A percentile compares a stretch with the other conserved stretches of the same genome.
phyloP scores from a whole-genome alignment of 2,113 vertebrate species.

The Alosa alosa region DNA sequence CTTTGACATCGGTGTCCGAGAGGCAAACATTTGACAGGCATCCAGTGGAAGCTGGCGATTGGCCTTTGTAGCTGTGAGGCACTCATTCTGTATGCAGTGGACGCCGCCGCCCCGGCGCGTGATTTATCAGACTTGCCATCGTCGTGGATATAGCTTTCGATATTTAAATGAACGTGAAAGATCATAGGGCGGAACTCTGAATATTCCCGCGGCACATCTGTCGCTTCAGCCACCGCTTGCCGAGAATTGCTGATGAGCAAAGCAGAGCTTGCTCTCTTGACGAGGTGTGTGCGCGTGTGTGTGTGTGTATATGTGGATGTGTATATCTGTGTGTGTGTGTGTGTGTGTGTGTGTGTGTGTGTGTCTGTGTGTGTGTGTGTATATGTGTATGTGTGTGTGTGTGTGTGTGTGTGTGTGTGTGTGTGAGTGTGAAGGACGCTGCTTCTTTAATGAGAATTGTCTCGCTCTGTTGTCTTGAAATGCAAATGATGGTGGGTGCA shows the following conservation, averaged over 20 bases:
- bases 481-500: background rate
- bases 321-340: background rate
- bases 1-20: slow-evolving; percentile 1
- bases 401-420: background rate
- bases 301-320: background rate
- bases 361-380: background rate
- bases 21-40: slow-evolving; percentile 11
- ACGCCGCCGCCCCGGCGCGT: slow-evolving; percentile 46
- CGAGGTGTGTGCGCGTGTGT: no score
- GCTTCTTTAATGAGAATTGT: slow-evolving; percentile 18
- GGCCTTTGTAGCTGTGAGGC: background rate
- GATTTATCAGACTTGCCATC: slow-evolving; percentile 66
- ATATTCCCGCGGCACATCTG: slow-evolving; percentile 53
- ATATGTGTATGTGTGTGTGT: background rate
- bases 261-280: background rate
- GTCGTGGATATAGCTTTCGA: slow-evolving; percentile 51
- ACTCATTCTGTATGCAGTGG: slow-evolving; percentile 58
- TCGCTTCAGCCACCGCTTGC: background rate
- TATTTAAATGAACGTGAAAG: slow-evolving; percentile 59
- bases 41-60: background rate
- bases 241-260: background rate
- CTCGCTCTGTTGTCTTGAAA: slow-evolving; percentile 8
- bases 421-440: background rate
- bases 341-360: background rate
- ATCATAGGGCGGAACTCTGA: slow-evolving; percentile 55